Evolutionary conservation across 2,113 vertebrate genomes (phyloP), one percentile per base, ranked within the genome.

Genomic region (Silurus meridionalis): DNA sequence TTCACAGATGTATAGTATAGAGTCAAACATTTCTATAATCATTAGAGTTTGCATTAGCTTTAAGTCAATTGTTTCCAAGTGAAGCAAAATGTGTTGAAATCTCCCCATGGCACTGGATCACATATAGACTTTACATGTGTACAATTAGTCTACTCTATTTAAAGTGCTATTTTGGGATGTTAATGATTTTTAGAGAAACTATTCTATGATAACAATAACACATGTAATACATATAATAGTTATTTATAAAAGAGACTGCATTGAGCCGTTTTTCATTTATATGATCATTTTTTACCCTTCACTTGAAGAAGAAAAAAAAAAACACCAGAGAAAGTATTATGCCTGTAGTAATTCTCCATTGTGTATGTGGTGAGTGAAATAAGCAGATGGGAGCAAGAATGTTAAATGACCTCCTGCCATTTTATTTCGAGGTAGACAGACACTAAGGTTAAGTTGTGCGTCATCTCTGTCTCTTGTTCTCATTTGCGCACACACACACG

Each of bases 371-470:
- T 53, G 58, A 25, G 14, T 66, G 60, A 53, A 80, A 60, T 46
- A 21, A 21, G 17, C 8, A 80, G 78, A 37, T 5, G 1, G 21
- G 52, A 17, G 67, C 53, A 37, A 58, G 19, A 75, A 25, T 75
- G 80, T 55, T 75, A n/a, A 82, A 53, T 66, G 79, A 74, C 55
- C 60, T 57, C 66, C 14, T 72, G 53, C 78, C 14, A 61, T 69
- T 80, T 71, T 86, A 80, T 86, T 86, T 81, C 25, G 46, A 71
- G 78, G 78, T 53, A 50, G 15, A 63, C 15, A 37, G 66, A 58
- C 13, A 74, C 57, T 82, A 63, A 86, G 79, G 85, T 46, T 80
- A 86, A 52, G 46, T 63, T 82, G 55, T 61, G 79, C 55, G 46
- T 72, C 79, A 63, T 58, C 5, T 81, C 37, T 2, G 10, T 61